Evolutionary conservation across 2,113 vertebrate species (phyloP).

Genomic region (Myocastor coypus): DNA sequence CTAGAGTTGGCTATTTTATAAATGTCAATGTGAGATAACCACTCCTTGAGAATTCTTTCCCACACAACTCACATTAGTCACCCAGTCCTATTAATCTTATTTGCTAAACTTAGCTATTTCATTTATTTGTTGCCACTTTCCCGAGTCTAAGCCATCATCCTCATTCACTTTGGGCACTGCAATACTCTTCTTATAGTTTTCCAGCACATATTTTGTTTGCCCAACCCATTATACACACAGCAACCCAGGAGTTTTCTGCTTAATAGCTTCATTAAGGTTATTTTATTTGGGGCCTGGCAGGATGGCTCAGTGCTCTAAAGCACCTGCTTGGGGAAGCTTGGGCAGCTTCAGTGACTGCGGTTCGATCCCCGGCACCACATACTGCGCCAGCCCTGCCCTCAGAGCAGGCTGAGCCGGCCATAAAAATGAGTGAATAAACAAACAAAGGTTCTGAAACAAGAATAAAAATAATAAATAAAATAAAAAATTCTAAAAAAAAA

Average conservation of each 20-base stretch:
- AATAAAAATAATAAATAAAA: too few relatives aligned
- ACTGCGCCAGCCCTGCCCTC: too few relatives aligned
- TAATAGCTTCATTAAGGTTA: background rate
- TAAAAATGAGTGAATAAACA: too few relatives aligned
- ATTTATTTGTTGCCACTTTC: background rate
- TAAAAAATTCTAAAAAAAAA: too few relatives aligned
- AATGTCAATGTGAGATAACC: background rate
- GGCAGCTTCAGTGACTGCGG: too few relatives aligned
- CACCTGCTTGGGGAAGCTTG: too few relatives aligned
- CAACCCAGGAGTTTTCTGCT: background rate
- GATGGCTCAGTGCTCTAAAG: too few relatives aligned
- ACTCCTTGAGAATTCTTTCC: background rate
- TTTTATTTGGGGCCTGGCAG: too few relatives aligned
- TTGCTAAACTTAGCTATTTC: background rate
- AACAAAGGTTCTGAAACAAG: too few relatives aligned
- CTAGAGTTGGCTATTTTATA: constrained; percentile 1
- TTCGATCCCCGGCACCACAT: too few relatives aligned
- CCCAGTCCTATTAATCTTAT: constrained; percentile 23
- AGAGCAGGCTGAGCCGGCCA: too few relatives aligned
- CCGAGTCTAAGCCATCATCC: background rate
- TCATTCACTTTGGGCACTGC: background rate
- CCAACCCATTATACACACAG: background rate
- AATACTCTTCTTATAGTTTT: background rate
- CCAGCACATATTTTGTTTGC: background rate
- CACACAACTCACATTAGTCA: constrained; percentile 1